Percentiles rank a stretch among this genome's conserved stretches.
phyloP scores from a whole-genome alignment of 2,797 vertebrate species.

The Manis crassicaudata region DNA sequence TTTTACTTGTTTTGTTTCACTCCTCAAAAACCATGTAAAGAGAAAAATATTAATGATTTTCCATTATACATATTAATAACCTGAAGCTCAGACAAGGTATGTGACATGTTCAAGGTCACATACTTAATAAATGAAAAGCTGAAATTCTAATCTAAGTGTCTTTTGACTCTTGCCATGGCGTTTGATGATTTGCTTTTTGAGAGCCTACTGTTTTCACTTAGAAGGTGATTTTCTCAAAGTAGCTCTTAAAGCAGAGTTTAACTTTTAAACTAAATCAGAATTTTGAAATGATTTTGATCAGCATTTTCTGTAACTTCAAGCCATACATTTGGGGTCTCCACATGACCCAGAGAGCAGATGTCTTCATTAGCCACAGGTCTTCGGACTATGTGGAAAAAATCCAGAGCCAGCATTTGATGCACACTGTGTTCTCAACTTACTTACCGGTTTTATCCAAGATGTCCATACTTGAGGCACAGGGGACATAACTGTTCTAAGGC shows the following conservation, averaged over 20 bases:
- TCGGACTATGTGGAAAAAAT: neutral
- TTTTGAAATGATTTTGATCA: neutral
- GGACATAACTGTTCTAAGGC: constrained; percentile 43
- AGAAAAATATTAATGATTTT: neutral
- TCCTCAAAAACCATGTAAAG: neutral
- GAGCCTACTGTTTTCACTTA: neutral
- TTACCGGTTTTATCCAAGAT: constrained; percentile 69
- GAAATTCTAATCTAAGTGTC: neutral
- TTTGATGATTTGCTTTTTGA: neutral
- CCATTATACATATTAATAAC: neutral
- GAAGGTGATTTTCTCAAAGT: neutral
- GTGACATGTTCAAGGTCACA: neutral
- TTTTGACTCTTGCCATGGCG: neutral
- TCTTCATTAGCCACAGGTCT: constrained; percentile 27
- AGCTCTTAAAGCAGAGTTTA: neutral
- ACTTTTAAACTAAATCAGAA: constrained; percentile 41
- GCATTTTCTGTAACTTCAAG: constrained; percentile 26
- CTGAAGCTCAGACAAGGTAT: neutral
- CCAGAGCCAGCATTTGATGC: constrained; percentile 26
- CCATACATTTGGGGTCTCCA: neutral
- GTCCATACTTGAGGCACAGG: constrained; percentile 20
- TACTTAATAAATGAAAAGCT: neutral
- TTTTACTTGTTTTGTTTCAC: neutral
- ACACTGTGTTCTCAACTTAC: constrained; percentile 1
- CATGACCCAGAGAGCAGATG: neutral